Evolutionary conservation across 2,888 invertebrate species (phyloP), one percentile per base, ranked within the genome.

Genomic region (Acleris sparsana): DNA sequence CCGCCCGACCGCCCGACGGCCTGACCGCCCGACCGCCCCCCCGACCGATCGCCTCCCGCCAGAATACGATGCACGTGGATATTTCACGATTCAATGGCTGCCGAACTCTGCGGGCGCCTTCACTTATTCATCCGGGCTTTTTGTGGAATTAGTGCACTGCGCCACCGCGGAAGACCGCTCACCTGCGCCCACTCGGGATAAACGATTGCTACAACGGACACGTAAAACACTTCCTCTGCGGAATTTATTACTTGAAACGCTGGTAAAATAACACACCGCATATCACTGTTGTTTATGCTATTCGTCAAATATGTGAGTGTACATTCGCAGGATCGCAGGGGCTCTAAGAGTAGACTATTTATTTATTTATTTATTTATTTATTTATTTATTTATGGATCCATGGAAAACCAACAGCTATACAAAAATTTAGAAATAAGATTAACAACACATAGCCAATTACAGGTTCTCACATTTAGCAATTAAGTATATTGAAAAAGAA

Each of bases 51-150:
- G 44, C 48, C 39, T 48, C 48, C 62, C 46, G 62, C 17, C 11
- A 18, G 49, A n/a, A 46, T 61, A 46, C 46, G 48, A 25, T 59
- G 53, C 59, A 59, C 70, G 62, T 70, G 70, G 71, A 77, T 80
- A 81, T 80, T 77, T 80, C 73, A 79, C 74, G 72, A 70, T 71
- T 64, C 72, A 73, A 57, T 53, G 57, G 39, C 25, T 33, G 44
- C 48, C 61, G 63, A 62, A 60, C 63, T 43, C 65, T 57, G 29
- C 29, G 53, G 52, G 60, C 63, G 68, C 76, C 73, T 80, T 79
- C 75, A 78, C 75, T 83, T 83, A 81, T 81, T 80, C 80, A 81
- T 70, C 69, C 70, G 65, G 73, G 77, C 80, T 81, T 79, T 82
- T 80, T 80, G 78, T 72, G 73, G 72, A 74, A 80, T 80, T 80